phyloP scores from a whole-genome alignment of 2,888 invertebrate genomes.

The Athripsodes cinereus region DNA sequence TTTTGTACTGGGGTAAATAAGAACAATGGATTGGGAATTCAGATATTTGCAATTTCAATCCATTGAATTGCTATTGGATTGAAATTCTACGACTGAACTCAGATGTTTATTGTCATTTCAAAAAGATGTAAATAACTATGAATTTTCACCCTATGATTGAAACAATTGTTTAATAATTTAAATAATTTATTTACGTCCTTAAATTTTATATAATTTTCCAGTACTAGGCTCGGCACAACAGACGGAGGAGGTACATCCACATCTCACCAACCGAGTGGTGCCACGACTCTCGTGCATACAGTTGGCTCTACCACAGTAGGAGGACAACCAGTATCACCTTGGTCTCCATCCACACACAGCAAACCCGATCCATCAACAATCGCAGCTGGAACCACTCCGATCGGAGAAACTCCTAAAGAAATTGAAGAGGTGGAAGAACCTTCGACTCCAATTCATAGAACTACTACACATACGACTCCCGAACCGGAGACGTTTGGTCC shows the following conservation, averaged over 20 bases:
- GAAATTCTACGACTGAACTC: no score
- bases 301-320: constrained; percentile 30
- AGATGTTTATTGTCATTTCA: no score
- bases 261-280: constrained; percentile 27
- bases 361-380: constrained; percentile 16
- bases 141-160: no score
- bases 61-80: no score
- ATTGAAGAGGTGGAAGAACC: constrained; percentile 13
- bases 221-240: constrained; percentile 21
- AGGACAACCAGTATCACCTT: constrained; percentile 11
- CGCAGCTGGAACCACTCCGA: constrained; percentile 14
- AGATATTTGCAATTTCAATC: no score
- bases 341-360: constrained; percentile 11
- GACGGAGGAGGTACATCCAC: constrained; percentile 30
- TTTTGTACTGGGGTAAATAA: no score
- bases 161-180: no score
- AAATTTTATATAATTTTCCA: constrained; percentile 9
- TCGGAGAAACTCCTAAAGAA: constrained; percentile 14
- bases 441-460: constrained; percentile 15
- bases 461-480: constrained; percentile 29
- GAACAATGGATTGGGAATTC: no score
- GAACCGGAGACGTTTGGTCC: constrained; percentile 26
- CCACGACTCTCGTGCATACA: constrained; percentile 13
- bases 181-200: no score
- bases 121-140: no score